Evolutionary conservation across 2,888 invertebrate species (phyloP).

Genomic region (Drosophila pseudotakahashii): DNA sequence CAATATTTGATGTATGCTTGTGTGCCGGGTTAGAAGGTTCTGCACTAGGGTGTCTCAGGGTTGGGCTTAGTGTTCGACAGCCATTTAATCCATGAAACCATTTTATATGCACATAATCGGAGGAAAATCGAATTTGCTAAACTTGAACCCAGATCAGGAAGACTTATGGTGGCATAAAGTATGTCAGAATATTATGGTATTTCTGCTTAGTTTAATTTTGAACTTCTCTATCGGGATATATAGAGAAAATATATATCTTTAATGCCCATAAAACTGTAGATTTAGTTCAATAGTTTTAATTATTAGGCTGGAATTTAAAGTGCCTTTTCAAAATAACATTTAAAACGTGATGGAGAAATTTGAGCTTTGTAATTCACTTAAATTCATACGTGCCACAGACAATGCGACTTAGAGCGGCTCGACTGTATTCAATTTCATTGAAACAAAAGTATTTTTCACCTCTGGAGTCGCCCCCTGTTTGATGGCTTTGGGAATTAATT

Average conservation of each 20-base stretch:
- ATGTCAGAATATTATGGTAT: no score
- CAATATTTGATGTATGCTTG: constrained; percentile 69
- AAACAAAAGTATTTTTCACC: constrained; percentile 13
- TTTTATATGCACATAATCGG: not conserved
- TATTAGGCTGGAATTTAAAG: no score
- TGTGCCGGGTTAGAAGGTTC: constrained; percentile 17
- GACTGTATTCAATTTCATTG: constrained; percentile 18
- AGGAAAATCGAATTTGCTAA: not conserved
- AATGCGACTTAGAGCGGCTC: constrained; percentile 8
- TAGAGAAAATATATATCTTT: no score
- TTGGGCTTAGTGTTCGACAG: not conserved
- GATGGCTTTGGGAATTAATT: constrained; percentile 27
- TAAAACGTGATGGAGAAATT: not conserved
- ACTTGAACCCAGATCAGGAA: not conserved
- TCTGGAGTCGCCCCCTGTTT: not conserved
- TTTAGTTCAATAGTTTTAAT: no score
- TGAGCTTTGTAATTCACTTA: constrained; percentile 2
- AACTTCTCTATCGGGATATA: no score
- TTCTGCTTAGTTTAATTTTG: no score
- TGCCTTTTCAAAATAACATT: no score
- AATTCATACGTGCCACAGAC: constrained; percentile 7
- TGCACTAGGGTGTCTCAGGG: constrained; percentile 31
- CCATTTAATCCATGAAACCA: not conserved
- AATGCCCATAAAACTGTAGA: no score
- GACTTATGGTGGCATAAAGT: no score